Evolutionary conservation across 1,140 invertebrate genomes (phyloP), one percentile per base, ranked within the genome.

Genomic region (Musca domestica): DNA sequence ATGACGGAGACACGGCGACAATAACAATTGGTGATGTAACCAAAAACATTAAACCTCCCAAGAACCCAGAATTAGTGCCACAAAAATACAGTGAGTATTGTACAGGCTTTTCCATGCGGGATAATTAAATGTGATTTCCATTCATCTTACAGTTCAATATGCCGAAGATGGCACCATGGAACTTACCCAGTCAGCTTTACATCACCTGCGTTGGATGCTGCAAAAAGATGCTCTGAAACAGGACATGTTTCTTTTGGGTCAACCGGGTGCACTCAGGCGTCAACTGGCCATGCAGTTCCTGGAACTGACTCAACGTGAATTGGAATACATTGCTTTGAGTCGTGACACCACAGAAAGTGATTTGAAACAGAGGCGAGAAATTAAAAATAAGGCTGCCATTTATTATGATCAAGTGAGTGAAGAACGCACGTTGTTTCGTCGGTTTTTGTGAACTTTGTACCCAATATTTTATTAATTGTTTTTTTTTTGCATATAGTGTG

Each of bases 271-370:
- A 1, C 66, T 74, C 23, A 84, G 85, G 48, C 83, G 93, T 46
- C 86, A 90, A 74, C 81, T 98, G 54, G 94, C 93, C 5, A 86
- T 98, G 81, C 89, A 95, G 73, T 98, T 92, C 82, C 84, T 92
- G 70, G 93, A 98, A 82, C 76, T 98, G 23, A 95, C 93, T 0
- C 88, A 92, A 67, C 85, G 92, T 64, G 96, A 98, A 85, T 84
- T 94, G 34, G 96, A 99, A 79, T 98, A 96, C 83, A 90, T 99
- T 22, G 90, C 95, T 3, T 84, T 99, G 25, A 97, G 95, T 27
- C 83, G 96, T 71, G 97, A 99, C 79, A 98, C 96, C 3, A 98
- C 96, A 0, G 97, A 99, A 83, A 91, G 93, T 20, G 97, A 99
- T 84, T 84, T 99, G 12, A 99, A 99, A 81, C 96, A 98, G 81